Evolutionary conservation across 2,888 invertebrate genomes (phyloP).

Genomic region (Laothoe populi): DNA sequence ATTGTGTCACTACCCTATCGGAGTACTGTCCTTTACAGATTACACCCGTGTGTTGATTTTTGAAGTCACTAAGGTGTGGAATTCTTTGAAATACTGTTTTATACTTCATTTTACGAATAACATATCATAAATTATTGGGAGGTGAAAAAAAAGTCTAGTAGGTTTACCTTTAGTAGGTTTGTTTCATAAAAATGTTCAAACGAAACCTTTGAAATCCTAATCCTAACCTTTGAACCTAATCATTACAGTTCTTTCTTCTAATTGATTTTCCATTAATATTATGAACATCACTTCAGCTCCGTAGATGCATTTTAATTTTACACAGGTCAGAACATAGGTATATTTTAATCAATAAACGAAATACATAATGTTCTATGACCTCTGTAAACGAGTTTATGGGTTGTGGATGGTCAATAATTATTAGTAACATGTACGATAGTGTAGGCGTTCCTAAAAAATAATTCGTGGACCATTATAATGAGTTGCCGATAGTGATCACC

Average conservation of each 20-base stretch:
- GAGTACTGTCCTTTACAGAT: neutral
- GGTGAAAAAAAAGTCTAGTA: too few species aligned
- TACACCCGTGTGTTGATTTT: neutral
- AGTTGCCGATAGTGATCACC: slow-evolving; percentile 70
- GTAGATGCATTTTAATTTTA: too few species aligned
- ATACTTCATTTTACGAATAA: neutral
- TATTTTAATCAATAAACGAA: slow-evolving; percentile 23
- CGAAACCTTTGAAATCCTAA: too few species aligned
- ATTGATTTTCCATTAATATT: too few species aligned
- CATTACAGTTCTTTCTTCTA: too few species aligned
- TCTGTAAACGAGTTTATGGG: slow-evolving; percentile 14
- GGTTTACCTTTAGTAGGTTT: too few species aligned
- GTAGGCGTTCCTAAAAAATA: slow-evolving; percentile 68
- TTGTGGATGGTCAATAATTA: slow-evolving; percentile 39
- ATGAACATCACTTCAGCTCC: too few species aligned
- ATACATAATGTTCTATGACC: slow-evolving; percentile 6
- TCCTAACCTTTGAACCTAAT: too few species aligned
- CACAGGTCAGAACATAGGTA: neutral
- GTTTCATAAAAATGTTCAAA: too few species aligned
- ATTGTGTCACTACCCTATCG: too few species aligned
- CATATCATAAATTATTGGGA: too few species aligned
- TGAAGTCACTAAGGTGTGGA: slow-evolving; percentile 3
- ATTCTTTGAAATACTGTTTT: too few species aligned
- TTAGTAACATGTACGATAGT: slow-evolving; percentile 44
- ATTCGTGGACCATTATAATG: slow-evolving; percentile 69